Evolutionary conservation across 2,113 vertebrate species (phyloP).

Genomic region (Osmerus eperlanus): DNA sequence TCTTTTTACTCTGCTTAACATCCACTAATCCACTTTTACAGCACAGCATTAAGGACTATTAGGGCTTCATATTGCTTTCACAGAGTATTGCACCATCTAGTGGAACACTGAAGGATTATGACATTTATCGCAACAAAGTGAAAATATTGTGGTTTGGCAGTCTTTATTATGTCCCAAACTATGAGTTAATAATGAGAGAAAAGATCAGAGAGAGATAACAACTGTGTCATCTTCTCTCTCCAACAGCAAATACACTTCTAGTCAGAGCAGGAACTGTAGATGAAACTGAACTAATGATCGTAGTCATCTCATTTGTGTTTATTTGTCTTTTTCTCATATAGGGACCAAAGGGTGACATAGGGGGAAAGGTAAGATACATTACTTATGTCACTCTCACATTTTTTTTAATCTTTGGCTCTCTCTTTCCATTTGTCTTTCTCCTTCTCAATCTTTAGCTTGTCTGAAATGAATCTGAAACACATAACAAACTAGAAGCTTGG

Average conservation of each 20-base stretch:
- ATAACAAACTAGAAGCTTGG: too few relatives aligned
- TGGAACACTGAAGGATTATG: constrained; percentile 3
- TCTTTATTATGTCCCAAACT: too few relatives aligned
- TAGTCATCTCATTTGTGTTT: constrained; percentile 13
- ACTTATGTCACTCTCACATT: background rate
- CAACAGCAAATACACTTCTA: too few relatives aligned
- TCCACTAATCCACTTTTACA: too few relatives aligned
- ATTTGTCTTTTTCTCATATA: constrained; percentile 26
- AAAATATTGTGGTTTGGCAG: too few relatives aligned
- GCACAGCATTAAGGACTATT: too few relatives aligned
- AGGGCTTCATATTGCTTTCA: background rate
- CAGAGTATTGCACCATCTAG: constrained; percentile 26
- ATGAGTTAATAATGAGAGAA: too few relatives aligned
- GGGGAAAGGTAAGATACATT: constrained; percentile 59
- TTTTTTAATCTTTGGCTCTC: background rate
- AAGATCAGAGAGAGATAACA: too few relatives aligned
- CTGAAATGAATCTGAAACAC: background rate
- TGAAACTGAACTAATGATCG: background rate
- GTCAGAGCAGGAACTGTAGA: background rate
- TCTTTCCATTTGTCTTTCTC: background rate
- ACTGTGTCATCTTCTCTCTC: too few relatives aligned
- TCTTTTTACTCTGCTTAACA: too few relatives aligned
- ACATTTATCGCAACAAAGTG: too few relatives aligned
- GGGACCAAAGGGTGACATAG: constrained; percentile 59
- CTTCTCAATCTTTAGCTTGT: background rate